Percentiles rank a stretch among this genome's conserved stretches.
phyloP scores from a whole-genome alignment of 2,888 invertebrate genomes.

The Clivina fossor region DNA sequence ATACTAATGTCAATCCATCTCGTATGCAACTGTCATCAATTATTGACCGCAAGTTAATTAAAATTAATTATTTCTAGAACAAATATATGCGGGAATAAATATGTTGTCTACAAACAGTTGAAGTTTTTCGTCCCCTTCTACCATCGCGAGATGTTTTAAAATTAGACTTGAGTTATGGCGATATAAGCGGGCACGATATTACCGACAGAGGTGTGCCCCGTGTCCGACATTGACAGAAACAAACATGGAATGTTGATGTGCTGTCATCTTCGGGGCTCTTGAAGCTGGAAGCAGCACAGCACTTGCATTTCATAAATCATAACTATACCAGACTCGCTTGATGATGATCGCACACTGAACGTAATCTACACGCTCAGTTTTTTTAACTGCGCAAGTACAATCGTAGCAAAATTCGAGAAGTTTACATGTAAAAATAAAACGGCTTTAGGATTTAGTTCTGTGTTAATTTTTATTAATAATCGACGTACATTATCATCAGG shows the following conservation, averaged over 20 bases:
- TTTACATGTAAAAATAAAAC: no score
- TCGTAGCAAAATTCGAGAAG: no score
- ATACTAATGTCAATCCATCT: no score
- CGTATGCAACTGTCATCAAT: no score
- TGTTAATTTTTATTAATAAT: no score
- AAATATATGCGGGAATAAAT: no score
- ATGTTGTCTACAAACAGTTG: no score
- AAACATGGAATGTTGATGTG: slow-evolving; percentile 26
- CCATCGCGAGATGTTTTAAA: slow-evolving; percentile 14
- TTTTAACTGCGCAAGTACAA: background rate
- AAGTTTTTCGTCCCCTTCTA: no score
- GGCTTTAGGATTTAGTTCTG: no score
- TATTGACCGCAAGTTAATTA: no score
- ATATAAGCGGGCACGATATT: background rate
- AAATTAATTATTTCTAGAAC: no score
- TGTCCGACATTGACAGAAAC: slow-evolving; percentile 23
- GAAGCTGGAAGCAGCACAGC: slow-evolving; percentile 1
- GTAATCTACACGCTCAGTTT: background rate
- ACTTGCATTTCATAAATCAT: slow-evolving; percentile 27
- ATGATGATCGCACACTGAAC: background rate
- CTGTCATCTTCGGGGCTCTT: slow-evolving; percentile 27
- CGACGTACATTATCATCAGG: no score
- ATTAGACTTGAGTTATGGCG: slow-evolving; percentile 16
- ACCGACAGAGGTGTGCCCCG: slow-evolving; percentile 11
- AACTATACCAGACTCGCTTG: slow-evolving; percentile 1